A percentile compares a stretch with the other conserved stretches of the same genome.
Conservation (phyloP, 2,888 invertebrate species). For the Agriopis aurantiaria region DNA sequence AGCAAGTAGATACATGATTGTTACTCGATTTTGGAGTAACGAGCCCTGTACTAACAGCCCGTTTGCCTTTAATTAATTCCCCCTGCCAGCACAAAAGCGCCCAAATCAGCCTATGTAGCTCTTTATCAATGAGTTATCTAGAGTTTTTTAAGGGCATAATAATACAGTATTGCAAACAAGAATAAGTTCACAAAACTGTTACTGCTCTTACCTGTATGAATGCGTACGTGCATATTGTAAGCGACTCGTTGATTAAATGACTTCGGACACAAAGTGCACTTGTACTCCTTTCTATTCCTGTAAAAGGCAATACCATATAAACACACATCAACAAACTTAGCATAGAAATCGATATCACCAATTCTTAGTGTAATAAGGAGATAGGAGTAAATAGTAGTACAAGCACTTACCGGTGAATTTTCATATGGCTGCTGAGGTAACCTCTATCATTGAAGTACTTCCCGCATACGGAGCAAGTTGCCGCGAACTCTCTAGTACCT, state of each 20-base stretch:
- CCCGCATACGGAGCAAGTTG: slow-evolving; percentile 88
- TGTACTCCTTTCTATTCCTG: slow-evolving; percentile 93
- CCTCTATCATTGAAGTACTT: slow-evolving; percentile 94
- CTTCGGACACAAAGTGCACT: slow-evolving; percentile 92
- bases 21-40: too few relatives aligned
- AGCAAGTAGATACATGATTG: too few relatives aligned
- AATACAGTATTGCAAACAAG: background rate
- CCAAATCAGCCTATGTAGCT: too few relatives aligned
- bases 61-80: too few relatives aligned
- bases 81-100: too few relatives aligned
- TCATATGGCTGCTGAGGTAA: slow-evolving; percentile 94
- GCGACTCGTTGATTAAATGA: slow-evolving; percentile 95
- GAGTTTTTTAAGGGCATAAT: too few relatives aligned
- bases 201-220: slow-evolving; percentile 88
- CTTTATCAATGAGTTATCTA: too few relatives aligned
- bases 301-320: slow-evolving; percentile 43
- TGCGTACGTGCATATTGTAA: slow-evolving; percentile 94
- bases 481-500: slow-evolving; percentile 93
- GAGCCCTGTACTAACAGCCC: too few relatives aligned
- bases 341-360: slow-evolving; percentile 12
- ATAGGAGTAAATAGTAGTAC: slow-evolving; percentile 2
- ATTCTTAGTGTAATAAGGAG: slow-evolving; percentile 13
- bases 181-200: background rate
- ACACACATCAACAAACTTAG: slow-evolving; percentile 18
- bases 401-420: slow-evolving; percentile 89